These are phyloP conservation scores for Lerema accius DNA, from an alignment of 1,140 invertebrate species.

Conservation along the genomic window DNA sequence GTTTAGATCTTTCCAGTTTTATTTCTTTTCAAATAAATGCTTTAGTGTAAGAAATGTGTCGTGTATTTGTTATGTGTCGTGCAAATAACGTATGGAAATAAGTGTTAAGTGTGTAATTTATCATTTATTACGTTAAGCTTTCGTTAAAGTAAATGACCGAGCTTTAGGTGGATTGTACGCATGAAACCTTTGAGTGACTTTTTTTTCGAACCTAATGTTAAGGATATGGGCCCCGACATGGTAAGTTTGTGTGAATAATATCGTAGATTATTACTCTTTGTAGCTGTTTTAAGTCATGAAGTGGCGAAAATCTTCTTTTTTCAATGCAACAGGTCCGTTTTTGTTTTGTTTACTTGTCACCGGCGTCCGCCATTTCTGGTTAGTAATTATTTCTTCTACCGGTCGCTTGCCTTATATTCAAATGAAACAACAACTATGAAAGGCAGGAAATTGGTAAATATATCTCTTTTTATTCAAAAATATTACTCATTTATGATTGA, in stretches of 20 bases:
- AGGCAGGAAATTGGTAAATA: background rate
- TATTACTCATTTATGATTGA: background rate
- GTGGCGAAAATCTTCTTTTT: conserved; percentile 55
- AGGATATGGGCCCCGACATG: conserved; percentile 90
- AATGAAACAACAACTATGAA: conserved; percentile 7
- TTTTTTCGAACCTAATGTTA: conserved; percentile 88
- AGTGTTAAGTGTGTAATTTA: conserved; percentile 56
- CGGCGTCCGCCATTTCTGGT: conserved; percentile 81
- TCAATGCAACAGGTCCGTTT: conserved; percentile 77
- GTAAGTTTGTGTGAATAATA: conserved; percentile 77
- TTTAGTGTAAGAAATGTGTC: conserved; percentile 70
- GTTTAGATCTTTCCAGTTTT: conserved; percentile 68
- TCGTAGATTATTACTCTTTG: conserved; percentile 44
- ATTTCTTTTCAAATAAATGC: conserved; percentile 53
- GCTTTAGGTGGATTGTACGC: conserved; percentile 82
- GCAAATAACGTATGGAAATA: conserved; percentile 46
- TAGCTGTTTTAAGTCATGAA: conserved; percentile 75
- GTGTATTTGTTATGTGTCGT: conserved; percentile 52
- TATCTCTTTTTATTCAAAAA: background rate
- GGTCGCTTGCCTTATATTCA: conserved; percentile 38
- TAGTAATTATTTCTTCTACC: conserved; percentile 67
- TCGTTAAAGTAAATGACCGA: conserved; percentile 69
- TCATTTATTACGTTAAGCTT: conserved; percentile 60
- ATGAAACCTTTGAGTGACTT: conserved; percentile 88
- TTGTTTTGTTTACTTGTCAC: conserved; percentile 83